Percentiles rank a stretch among this genome's conserved stretches.
Conservation (phyloP, 1,140 invertebrate genomes). For the Zelostemma sp. region DNA sequence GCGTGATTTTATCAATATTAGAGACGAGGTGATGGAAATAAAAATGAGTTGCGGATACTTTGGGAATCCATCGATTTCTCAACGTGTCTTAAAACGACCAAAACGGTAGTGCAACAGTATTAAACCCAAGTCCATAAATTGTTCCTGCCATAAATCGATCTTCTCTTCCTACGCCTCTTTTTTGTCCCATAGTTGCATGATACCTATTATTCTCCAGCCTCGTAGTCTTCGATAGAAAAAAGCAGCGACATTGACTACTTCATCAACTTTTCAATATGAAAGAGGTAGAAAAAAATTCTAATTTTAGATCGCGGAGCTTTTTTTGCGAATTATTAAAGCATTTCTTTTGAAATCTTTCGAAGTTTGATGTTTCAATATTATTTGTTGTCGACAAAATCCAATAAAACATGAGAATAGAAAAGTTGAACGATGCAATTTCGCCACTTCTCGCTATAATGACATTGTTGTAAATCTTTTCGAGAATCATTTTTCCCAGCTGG, state of each 20-base stretch:
- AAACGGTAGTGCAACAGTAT: constrained; percentile 22
- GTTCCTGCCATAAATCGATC: constrained; percentile 11
- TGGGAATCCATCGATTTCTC: constrained; percentile 11
- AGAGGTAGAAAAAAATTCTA: too few relatives aligned
- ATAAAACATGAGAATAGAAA: too few relatives aligned
- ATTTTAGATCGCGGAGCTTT: too few relatives aligned
- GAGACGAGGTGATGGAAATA: constrained; percentile 4
- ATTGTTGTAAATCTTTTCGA: too few relatives aligned
- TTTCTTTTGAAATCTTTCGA: too few relatives aligned
- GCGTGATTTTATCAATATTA: constrained; percentile 10
- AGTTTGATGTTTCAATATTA: too few relatives aligned
- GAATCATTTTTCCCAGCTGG: too few relatives aligned
- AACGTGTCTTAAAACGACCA: constrained; percentile 2
- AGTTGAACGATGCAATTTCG: too few relatives aligned
- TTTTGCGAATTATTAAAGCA: too few relatives aligned
- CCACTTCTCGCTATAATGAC: too few relatives aligned
- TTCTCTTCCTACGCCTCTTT: constrained; percentile 5
- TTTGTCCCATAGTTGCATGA: neutral
- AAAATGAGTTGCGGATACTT: constrained; percentile 9
- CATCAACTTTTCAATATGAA: too few relatives aligned
- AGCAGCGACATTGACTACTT: neutral
- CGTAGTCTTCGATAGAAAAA: neutral
- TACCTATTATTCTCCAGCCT: constrained; percentile 6
- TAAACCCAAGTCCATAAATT: constrained; percentile 22
- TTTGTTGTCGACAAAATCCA: too few relatives aligned